Conservation (phyloP, 1,140 invertebrate genomes). For the Augochlora pura region DNA sequence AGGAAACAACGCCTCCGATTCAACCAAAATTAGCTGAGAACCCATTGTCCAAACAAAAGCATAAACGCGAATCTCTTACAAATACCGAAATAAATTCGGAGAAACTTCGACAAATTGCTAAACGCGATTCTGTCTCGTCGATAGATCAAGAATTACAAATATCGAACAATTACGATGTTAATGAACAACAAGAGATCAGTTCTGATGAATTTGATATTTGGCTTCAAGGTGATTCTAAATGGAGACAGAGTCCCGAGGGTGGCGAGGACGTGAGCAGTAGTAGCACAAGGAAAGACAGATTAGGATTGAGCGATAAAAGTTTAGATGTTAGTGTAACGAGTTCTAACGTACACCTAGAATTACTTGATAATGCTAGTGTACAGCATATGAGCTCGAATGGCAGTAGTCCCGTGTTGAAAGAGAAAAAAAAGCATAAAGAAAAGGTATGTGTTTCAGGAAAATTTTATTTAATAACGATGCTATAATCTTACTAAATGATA, state of each 20-base stretch:
- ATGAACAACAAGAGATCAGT: slow-evolving; percentile 79
- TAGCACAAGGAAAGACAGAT: slow-evolving; percentile 76
- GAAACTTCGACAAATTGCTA: slow-evolving; percentile 55
- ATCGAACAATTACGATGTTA: slow-evolving; percentile 73
- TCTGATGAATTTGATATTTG: slow-evolving; percentile 82
- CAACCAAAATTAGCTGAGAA: slow-evolving; percentile 75
- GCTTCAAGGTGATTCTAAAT: slow-evolving; percentile 81
- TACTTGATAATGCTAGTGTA: slow-evolving; percentile 79
- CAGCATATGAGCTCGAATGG: slow-evolving; percentile 77
- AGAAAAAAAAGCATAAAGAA: slow-evolving; percentile 82
- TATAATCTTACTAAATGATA: neutral
- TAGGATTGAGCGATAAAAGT: slow-evolving; percentile 81
- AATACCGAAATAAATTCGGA: slow-evolving; percentile 62
- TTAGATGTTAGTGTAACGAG: slow-evolving; percentile 81
- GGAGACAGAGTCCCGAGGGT: slow-evolving; percentile 83
- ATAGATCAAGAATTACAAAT: slow-evolving; percentile 75
- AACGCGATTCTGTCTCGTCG: slow-evolving; percentile 75
- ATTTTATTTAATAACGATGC: neutral
- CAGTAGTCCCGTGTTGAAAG: slow-evolving; percentile 78
- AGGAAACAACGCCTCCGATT: slow-evolving; percentile 74
- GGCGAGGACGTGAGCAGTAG: slow-evolving; percentile 82
- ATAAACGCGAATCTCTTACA: slow-evolving; percentile 64
- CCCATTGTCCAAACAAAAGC: slow-evolving; percentile 76
- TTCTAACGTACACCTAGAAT: slow-evolving; percentile 81
- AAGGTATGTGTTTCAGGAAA: slow-evolving; percentile 69